A percentile compares a stretch with the other conserved stretches of the same genome.
Conservation (phyloP, 1,140 invertebrate species). For the Penaeus japonicus region DNA sequence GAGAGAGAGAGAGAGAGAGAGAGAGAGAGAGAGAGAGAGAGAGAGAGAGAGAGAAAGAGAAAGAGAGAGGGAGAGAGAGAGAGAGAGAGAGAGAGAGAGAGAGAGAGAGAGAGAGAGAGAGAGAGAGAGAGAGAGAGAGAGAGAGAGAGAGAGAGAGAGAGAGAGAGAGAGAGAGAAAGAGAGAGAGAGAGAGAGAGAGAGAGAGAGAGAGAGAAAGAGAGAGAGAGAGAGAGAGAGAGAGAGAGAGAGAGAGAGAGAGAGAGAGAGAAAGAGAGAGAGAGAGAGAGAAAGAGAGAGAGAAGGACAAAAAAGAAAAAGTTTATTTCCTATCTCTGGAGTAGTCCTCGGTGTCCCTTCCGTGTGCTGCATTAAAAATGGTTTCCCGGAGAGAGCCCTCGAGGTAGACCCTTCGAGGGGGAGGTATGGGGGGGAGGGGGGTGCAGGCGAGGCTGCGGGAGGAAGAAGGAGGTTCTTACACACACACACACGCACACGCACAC, state of each 20-base stretch:
- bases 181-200: background rate
- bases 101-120: background rate
- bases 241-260: background rate
- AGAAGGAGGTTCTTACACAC: background rate
- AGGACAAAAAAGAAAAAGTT: background rate
- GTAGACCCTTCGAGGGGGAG: background rate
- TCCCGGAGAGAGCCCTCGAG: too few species aligned
- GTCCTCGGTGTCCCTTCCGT: too few species aligned
- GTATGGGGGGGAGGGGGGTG: background rate
- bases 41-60: too few species aligned
- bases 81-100: background rate
- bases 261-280: background rate
- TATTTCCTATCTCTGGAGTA: background rate
- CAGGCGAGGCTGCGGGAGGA: background rate
- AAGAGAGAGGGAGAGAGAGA: background rate
- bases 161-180: background rate
- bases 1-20: too few species aligned
- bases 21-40: too few species aligned
- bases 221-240: background rate
- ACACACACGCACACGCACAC: slow-evolving; percentile 23
- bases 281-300: background rate
- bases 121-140: background rate
- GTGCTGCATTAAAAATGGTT: too few species aligned
- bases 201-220: background rate
- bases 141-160: background rate